A percentile compares a stretch with the other conserved stretches of the same genome.
Conservation (phyloP, 2,888 invertebrate species). For the Laothoe populi region DNA sequence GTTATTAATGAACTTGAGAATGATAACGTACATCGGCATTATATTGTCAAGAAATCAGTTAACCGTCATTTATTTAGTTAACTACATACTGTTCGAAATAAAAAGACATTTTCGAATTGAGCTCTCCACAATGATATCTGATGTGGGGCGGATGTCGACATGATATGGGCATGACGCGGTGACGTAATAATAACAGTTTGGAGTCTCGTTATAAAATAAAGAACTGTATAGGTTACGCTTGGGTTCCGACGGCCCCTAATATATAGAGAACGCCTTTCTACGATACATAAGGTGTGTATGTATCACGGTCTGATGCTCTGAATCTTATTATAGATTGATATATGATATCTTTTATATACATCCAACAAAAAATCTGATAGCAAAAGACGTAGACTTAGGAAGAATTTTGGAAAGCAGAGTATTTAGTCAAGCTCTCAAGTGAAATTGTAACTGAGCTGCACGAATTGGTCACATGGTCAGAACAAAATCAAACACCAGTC, state of each 20-base stretch:
- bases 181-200: constrained; percentile 80
- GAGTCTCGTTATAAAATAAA: constrained; percentile 78
- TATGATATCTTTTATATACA: constrained; percentile 4
- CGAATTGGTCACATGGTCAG: too few species aligned
- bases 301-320: constrained; percentile 15
- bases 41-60: constrained; percentile 79
- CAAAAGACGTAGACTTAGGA: too few species aligned
- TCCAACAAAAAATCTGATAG: background rate
- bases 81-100: constrained; percentile 46
- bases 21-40: constrained; percentile 68
- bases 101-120: constrained; percentile 59
- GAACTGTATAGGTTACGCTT: constrained; percentile 75
- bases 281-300: constrained; percentile 24
- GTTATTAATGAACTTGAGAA: constrained; percentile 66
- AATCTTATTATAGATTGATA: constrained; percentile 21
- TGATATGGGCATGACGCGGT: constrained; percentile 80
- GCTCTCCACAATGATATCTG: constrained; percentile 65
- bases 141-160: constrained; percentile 75
- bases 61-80: constrained; percentile 70
- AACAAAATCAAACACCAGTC: too few species aligned
- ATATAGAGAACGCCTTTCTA: constrained; percentile 40
- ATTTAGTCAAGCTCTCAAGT: too few species aligned
- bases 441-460: too few species aligned
- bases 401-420: too few species aligned
- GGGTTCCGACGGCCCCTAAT: constrained; percentile 66